phyloP scores from a whole-genome alignment of 2,888 invertebrate species.

The Schizaphis graminum region DNA sequence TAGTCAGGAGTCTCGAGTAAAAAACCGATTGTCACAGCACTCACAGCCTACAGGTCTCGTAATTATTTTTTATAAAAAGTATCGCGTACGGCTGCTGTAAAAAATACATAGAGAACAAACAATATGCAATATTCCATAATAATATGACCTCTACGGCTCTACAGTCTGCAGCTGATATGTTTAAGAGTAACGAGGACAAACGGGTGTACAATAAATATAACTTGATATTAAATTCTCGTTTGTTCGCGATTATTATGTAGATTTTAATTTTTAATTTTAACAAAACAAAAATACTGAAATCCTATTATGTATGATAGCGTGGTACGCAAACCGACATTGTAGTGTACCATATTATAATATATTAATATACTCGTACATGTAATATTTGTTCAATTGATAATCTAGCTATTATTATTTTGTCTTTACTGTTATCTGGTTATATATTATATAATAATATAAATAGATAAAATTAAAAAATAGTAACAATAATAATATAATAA shows the following conservation, averaged over 20 bases:
- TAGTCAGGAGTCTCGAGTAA: background rate
- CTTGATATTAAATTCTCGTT: background rate
- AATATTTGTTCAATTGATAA: background rate
- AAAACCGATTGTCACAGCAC: background rate
- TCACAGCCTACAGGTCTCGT: background rate
- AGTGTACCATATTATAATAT: too few species aligned
- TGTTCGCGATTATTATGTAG: background rate
- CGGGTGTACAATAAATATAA: background rate
- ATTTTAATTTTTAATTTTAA: background rate
- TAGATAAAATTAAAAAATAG: background rate
- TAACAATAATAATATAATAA: background rate
- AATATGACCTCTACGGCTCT: slow-evolving; percentile 23
- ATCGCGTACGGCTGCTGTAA: background rate
- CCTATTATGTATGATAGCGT: background rate
- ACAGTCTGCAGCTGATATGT: background rate
- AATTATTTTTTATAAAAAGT: background rate
- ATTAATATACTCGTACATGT: background rate
- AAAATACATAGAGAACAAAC: background rate
- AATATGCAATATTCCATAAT: background rate
- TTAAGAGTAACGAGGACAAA: background rate
- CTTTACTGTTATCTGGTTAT: background rate
- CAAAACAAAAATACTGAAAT: background rate
- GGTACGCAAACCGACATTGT: background rate
- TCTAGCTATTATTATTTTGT: background rate
- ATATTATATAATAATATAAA: background rate